These are phyloP conservation scores for Polydrusus tereticollis DNA, from an alignment of 2,888 invertebrate genomes.

Conservation along the genomic window DNA sequence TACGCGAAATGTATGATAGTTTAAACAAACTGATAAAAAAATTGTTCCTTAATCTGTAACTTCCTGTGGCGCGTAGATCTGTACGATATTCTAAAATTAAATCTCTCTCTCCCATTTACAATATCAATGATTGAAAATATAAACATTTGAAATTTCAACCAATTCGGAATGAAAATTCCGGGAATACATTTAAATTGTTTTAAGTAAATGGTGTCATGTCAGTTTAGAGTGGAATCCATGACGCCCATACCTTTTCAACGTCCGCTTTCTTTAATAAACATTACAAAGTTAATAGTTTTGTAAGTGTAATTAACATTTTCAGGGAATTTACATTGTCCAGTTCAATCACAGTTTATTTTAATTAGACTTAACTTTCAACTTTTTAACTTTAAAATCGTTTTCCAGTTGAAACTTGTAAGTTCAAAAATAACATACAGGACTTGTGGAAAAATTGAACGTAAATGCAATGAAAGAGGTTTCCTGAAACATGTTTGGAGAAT, in stretches of 20 bases:
- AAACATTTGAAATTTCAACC: conserved; percentile 2
- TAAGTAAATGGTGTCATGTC: conserved; percentile 5
- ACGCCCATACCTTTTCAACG: too few relatives aligned
- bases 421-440: conserved; percentile 13
- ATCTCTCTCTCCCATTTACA: not conserved
- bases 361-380: conserved; percentile 9
- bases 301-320: too few relatives aligned
- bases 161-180: not conserved
- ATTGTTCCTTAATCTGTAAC: too few relatives aligned
- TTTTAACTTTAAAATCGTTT: conserved; percentile 2
- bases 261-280: too few relatives aligned
- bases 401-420: conserved; percentile 14
- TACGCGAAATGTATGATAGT: not conserved
- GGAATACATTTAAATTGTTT: conserved; percentile 3
- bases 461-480: not conserved
- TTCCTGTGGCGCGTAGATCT: not conserved
- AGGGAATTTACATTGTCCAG: not conserved
- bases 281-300: too few relatives aligned
- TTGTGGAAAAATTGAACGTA: conserved; percentile 5
- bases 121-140: not conserved
- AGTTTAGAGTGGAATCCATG: not conserved
- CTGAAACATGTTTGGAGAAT: not conserved
- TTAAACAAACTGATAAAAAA: too few relatives aligned
- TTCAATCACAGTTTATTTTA: conserved; percentile 7
- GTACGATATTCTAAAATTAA: not conserved